Evolutionary conservation across 2,113 vertebrate species (phyloP).

Genomic region (Corythornis madagascariensis): DNA sequence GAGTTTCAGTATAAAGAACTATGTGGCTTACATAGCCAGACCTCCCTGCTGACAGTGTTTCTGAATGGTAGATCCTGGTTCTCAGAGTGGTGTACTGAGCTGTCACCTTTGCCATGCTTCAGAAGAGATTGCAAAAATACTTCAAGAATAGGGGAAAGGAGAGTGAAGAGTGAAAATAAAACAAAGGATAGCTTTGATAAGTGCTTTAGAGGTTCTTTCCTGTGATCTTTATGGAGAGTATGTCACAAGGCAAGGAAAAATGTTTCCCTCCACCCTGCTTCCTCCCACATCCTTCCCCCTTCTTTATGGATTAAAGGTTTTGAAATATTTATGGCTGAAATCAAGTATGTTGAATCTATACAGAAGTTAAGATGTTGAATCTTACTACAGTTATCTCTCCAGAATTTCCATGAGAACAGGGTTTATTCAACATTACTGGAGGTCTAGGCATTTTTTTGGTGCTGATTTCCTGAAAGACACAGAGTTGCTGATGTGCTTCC

Average conservation of each 20-base stretch:
- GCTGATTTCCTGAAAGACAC: not conserved
- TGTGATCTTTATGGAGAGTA: not conserved
- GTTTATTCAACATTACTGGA: not conserved
- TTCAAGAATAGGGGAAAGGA: conserved; percentile 25
- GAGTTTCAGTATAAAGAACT: not conserved
- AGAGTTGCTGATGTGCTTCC: not conserved
- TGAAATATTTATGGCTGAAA: not conserved
- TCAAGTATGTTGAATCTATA: not conserved
- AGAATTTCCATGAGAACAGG: not conserved
- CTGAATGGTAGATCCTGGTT: not conserved
- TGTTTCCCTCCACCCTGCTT: not conserved
- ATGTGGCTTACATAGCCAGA: fast-evolving
- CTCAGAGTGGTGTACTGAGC: not conserved
- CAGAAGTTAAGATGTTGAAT: not conserved
- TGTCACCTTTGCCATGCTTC: conserved; percentile 40
- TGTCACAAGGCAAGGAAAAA: not conserved
- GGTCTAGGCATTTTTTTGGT: not conserved
- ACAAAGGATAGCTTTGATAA: not conserved
- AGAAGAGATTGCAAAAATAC: conserved; percentile 11
- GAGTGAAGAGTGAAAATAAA: conserved; percentile 23
- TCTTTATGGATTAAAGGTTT: not conserved
- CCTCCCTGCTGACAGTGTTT: not conserved
- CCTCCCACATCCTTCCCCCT: not conserved
- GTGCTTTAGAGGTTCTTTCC: not conserved
- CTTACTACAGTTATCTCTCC: not conserved